Evolutionary conservation across 2,113 vertebrate species (phyloP).

Genomic region (Dasyurus viverrinus): DNA sequence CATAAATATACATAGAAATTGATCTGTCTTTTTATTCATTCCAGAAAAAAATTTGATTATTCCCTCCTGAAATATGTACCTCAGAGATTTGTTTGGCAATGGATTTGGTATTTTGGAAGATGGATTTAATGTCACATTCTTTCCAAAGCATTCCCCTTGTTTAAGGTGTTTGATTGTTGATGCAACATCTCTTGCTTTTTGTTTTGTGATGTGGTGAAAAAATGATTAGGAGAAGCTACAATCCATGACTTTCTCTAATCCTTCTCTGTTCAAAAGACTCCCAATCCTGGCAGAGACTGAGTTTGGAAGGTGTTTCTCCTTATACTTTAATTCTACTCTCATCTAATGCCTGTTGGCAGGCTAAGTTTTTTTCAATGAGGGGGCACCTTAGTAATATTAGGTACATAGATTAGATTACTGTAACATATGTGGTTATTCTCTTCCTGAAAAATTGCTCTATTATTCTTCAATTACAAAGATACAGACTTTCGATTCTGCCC

Average conservation of each 20-base stretch:
- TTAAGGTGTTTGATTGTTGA: not conserved
- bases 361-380: constrained; percentile 32
- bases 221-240: not conserved
- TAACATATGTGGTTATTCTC: constrained; percentile 21
- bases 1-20: not conserved
- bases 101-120: not conserved
- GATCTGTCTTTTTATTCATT: not conserved
- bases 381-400: constrained; percentile 21
- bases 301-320: constrained; percentile 4
- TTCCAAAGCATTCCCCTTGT: not conserved
- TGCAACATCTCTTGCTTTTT: not conserved
- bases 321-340: constrained; percentile 6
- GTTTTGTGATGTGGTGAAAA: constrained; percentile 10
- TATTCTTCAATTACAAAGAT: not conserved
- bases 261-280: not conserved
- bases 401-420: constrained; percentile 15
- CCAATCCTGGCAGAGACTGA: not conserved
- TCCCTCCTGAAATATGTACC: not conserved
- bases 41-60: not conserved
- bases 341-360: constrained; percentile 9
- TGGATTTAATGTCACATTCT: not conserved
- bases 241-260: constrained; percentile 24
- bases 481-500: constrained; percentile 27
- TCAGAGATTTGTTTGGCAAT: not conserved
- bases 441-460: constrained; percentile 54